phyloP scores from a whole-genome alignment of 1,140 invertebrate genomes.

The Aphaenogaster ashmeadi region DNA sequence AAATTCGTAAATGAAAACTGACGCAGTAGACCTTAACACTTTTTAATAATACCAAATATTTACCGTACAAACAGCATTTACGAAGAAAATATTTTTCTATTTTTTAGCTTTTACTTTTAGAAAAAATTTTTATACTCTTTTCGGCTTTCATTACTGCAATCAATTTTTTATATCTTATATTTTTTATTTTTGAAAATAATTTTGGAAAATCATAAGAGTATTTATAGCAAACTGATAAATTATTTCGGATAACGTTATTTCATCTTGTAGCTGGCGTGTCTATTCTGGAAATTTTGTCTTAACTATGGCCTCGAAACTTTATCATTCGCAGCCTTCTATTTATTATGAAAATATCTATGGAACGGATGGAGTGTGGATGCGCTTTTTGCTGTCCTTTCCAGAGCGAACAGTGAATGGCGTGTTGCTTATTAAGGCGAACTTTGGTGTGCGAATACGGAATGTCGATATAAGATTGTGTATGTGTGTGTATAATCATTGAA shows the following conservation, averaged over 20 bases:
- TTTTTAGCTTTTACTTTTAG: not conserved
- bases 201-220: not conserved
- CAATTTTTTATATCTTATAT: not conserved
- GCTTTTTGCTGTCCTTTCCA: conserved; percentile 20
- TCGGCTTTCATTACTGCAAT: not conserved
- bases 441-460: not conserved
- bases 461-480: not conserved
- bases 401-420: not conserved
- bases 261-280: not conserved
- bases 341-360: conserved; percentile 11
- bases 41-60: conserved; percentile 30
- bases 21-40: not conserved
- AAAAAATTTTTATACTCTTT: not conserved
- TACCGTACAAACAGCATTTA: not conserved
- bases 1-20: conserved; percentile 8
- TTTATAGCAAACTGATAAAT: conserved; percentile 3
- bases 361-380: not conserved
- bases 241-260: not conserved
- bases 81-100: not conserved
- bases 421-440: not conserved
- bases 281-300: conserved; percentile 1
- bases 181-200: conserved; percentile 2
- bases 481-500: not conserved
- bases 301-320: conserved; percentile 19
- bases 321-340: conserved; percentile 6